phyloP scores from a whole-genome alignment of 2,888 invertebrate species.

The Rhaphigaster nebulosa region DNA sequence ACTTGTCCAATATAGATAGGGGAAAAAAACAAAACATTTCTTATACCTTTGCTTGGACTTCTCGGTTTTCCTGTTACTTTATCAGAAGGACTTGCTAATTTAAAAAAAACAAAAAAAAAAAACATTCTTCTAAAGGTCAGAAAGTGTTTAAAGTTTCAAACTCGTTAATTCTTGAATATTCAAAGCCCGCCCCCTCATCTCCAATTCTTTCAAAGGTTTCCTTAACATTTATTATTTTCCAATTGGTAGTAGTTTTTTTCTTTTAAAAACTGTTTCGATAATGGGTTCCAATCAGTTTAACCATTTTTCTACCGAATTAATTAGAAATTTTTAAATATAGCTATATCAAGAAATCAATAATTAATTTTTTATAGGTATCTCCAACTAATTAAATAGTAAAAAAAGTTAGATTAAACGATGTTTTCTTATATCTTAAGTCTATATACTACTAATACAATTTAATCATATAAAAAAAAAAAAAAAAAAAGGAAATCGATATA shows the following conservation, averaged over 20 bases:
- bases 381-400: too few relatives aligned
- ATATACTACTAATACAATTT: too few relatives aligned
- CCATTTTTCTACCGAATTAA: too few relatives aligned
- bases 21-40: neutral
- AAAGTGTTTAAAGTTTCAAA: neutral
- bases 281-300: too few relatives aligned
- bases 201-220: neutral
- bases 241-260: neutral
- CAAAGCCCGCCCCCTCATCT: neutral
- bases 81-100: neutral
- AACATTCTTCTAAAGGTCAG: neutral
- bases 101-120: too few relatives aligned
- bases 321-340: too few relatives aligned
- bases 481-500: too few relatives aligned
- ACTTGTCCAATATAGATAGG: neutral
- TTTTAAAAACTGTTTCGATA: neutral
- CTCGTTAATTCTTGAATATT: conserved; percentile 26
- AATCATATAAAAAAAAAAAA: too few relatives aligned
- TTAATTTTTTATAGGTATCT: too few relatives aligned
- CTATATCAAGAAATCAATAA: too few relatives aligned
- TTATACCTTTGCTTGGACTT: neutral
- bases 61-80: neutral
- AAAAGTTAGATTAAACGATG: too few relatives aligned
- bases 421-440: too few relatives aligned
- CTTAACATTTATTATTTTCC: neutral